Evolutionary conservation across 2,888 invertebrate species (phyloP).

Genomic region (Fabriciana adippe): DNA sequence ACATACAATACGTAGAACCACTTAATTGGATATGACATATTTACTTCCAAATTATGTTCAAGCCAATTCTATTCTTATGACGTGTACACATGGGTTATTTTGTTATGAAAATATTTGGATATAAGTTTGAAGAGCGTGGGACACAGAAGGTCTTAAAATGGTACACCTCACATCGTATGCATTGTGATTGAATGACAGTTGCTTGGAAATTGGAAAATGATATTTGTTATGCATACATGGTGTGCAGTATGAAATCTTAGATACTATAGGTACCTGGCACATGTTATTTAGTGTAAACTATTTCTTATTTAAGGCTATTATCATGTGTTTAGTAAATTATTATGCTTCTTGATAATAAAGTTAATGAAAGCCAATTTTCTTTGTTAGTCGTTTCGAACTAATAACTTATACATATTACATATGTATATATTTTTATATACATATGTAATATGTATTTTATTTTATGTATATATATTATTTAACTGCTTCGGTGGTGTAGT

Average conservation of each 20-base stretch:
- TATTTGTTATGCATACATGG: slow-evolving; percentile 21
- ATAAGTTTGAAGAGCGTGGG: slow-evolving; percentile 16
- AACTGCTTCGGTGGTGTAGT: too few relatives aligned
- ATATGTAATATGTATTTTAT: too few relatives aligned
- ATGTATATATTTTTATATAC: too few relatives aligned
- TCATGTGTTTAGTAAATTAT: not conserved
- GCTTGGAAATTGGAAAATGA: slow-evolving; percentile 36
- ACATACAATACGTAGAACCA: slow-evolving; percentile 28
- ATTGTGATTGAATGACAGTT: slow-evolving; percentile 36
- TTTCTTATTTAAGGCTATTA: not conserved
- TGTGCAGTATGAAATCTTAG: slow-evolving; percentile 15
- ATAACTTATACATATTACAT: too few relatives aligned
- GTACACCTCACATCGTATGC: slow-evolving; percentile 34
- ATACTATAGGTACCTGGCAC: not conserved
- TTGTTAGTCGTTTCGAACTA: too few relatives aligned
- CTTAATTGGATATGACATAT: slow-evolving; percentile 17
- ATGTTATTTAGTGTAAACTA: slow-evolving; percentile 3
- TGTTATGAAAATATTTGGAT: slow-evolving; percentile 11
- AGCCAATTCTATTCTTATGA: slow-evolving; percentile 14
- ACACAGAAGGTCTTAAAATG: slow-evolving; percentile 27
- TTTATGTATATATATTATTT: too few relatives aligned
- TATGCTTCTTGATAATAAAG: too few relatives aligned
- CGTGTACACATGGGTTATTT: slow-evolving; percentile 5
- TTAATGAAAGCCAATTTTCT: too few relatives aligned
- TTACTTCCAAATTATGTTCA: slow-evolving; percentile 16